phyloP scores from a whole-genome alignment of 2,888 invertebrate species.

The Drosophila parthenogenetica region DNA sequence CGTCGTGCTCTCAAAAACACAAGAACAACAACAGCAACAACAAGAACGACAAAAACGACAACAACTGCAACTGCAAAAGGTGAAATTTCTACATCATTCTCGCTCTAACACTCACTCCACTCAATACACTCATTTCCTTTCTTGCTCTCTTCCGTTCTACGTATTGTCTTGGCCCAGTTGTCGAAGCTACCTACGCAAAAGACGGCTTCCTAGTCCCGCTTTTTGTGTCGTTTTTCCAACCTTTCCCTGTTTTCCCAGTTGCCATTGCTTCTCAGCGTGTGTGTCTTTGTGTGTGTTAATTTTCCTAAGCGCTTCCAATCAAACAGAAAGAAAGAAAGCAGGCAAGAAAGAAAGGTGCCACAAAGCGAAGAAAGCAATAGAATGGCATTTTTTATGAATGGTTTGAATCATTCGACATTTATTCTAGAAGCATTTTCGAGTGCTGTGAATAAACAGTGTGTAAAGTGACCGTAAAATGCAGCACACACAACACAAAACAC shows the following conservation, averaged over 20 bases:
- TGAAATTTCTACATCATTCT: conserved; percentile 49
- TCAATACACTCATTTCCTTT: background rate
- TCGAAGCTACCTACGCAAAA: conserved; percentile 62
- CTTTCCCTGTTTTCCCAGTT: conserved; percentile 53
- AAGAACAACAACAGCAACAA: conserved; percentile 25
- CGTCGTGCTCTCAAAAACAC: conserved; percentile 64
- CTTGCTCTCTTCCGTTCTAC: conserved; percentile 5
- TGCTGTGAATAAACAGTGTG: conserved; percentile 63
- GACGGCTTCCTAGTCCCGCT: conserved; percentile 31
- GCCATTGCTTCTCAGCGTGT: conserved; percentile 42
- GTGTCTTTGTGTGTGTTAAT: conserved; percentile 52
- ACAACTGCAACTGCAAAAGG: conserved; percentile 46
- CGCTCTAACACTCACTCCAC: background rate
- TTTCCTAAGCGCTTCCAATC: conserved; percentile 62
- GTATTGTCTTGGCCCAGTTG: conserved; percentile 61
- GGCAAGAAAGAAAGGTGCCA: conserved; percentile 67
- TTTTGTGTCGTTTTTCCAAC: conserved; percentile 44
- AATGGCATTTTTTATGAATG: conserved; percentile 79
- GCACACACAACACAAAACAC: conserved; percentile 51
- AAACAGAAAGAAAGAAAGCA: conserved; percentile 24
- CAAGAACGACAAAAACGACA: conserved; percentile 3
- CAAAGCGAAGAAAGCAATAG: conserved; percentile 71
- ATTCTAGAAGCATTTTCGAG: conserved; percentile 45
- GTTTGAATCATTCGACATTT: conserved; percentile 40
- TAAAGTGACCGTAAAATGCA: conserved; percentile 67